A percentile compares a stretch with the other conserved stretches of the same genome.
Conservation (phyloP, 2,888 invertebrate genomes). For the Apeira syringaria region DNA sequence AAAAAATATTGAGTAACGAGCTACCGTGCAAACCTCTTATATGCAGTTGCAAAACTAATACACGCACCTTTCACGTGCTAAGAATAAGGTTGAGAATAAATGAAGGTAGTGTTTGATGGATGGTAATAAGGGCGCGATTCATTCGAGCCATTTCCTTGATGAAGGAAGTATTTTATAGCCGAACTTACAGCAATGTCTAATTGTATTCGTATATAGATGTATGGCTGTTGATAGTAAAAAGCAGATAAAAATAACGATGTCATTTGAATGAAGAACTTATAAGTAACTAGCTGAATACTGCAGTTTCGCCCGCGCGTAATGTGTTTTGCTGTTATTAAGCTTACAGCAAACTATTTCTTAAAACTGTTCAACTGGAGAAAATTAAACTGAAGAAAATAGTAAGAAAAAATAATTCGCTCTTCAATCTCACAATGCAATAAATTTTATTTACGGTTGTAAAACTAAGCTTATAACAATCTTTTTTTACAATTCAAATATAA, state of each 20-base stretch:
- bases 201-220: conserved; percentile 15
- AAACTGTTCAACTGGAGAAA: no score
- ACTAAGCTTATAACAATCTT: no score
- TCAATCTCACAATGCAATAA: no score
- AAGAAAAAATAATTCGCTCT: no score
- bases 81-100: conserved; percentile 18
- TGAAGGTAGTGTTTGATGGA: conserved; percentile 10
- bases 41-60: conserved; percentile 5
- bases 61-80: conserved; percentile 17
- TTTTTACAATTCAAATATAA: no score
- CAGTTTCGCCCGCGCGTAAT: no score
- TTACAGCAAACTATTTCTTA: no score
- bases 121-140: conserved; percentile 41
- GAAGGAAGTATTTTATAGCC: conserved; percentile 61
- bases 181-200: conserved; percentile 31
- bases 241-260: background rate
- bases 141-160: conserved; percentile 59
- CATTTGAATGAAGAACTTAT: no score
- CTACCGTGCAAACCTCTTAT: conserved; percentile 15
- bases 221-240: conserved; percentile 4
- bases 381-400: no score
- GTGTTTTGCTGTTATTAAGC: no score
- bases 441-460: no score
- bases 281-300: no score
- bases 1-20: conserved; percentile 45